Evolutionary conservation across 2,113 vertebrate species (phyloP).

Genomic region (Litocranius walleri): DNA sequence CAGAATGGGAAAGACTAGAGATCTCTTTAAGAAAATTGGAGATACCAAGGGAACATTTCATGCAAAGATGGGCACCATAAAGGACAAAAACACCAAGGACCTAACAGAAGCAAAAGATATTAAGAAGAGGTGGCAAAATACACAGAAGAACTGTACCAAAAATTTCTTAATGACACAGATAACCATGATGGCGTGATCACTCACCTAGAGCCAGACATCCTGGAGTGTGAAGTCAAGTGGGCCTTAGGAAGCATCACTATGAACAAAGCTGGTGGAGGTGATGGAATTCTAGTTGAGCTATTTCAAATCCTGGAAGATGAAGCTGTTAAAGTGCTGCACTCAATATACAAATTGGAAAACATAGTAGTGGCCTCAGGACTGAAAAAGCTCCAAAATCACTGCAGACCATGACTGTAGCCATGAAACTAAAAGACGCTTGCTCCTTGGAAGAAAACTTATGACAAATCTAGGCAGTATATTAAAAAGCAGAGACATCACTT

Average conservation of each 20-base stretch:
- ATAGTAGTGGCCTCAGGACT: neutral
- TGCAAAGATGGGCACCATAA: neutral
- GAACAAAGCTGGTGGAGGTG: neutral
- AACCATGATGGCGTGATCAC: neutral
- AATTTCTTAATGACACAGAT: neutral
- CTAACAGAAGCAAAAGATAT: neutral
- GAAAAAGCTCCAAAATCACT: neutral
- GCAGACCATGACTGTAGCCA: neutral
- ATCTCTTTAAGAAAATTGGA: neutral
- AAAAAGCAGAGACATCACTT: neutral
- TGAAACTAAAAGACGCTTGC: neutral
- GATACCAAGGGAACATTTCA: neutral
- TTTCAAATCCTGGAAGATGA: neutral
- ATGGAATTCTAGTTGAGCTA: neutral
- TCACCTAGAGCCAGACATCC: neutral
- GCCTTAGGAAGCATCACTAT: neutral
- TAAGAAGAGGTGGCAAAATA: neutral
- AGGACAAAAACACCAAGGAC: neutral
- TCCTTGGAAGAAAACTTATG: neutral
- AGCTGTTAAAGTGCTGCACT: neutral
- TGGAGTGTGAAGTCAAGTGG: neutral
- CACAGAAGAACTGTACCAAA: neutral
- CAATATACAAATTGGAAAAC: neutral
- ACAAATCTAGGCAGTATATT: neutral
- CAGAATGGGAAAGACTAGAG: neutral